Percentiles rank a stretch among this genome's conserved stretches.
Conservation (phyloP, 2,797 vertebrate species). For the Rostrhamus sociabilis region DNA sequence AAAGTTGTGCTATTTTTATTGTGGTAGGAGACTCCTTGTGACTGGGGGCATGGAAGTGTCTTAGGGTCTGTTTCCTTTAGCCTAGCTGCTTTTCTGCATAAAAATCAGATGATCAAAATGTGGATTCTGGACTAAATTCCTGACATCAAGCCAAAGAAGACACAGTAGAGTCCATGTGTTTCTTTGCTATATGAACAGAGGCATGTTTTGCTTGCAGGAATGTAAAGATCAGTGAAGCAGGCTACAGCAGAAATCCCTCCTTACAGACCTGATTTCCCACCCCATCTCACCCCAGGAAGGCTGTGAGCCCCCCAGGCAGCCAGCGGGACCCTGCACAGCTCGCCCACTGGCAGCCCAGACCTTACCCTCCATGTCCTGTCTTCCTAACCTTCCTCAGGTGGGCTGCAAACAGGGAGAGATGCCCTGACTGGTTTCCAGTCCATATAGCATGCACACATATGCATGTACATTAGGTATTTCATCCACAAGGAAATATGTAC, state of each 20-base stretch:
- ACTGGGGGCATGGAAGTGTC: background rate
- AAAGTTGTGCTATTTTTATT: background rate
- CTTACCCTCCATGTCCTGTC: background rate
- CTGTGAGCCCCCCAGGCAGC: background rate
- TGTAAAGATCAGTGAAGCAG: background rate
- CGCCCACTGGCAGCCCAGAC: background rate
- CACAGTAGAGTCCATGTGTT: background rate
- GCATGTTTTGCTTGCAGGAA: background rate
- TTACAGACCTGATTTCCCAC: background rate
- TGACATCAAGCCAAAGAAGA: background rate
- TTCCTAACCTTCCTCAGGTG: background rate
- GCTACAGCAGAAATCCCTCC: background rate
- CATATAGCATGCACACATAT: background rate
- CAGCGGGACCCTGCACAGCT: background rate
- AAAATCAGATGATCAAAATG: background rate
- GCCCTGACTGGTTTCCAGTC: background rate
- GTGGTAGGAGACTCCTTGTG: background rate
- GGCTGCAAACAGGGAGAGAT: background rate
- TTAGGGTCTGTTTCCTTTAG: background rate
- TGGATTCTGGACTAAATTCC: background rate
- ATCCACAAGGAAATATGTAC: background rate
- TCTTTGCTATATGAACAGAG: background rate
- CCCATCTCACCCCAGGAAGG: rapidly evolving
- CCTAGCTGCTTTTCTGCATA: background rate
- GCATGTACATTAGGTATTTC: background rate